Base-by-base conservation (phyloP, 2,113 vertebrate species). In the Spermophilus dauricus region DNA sequence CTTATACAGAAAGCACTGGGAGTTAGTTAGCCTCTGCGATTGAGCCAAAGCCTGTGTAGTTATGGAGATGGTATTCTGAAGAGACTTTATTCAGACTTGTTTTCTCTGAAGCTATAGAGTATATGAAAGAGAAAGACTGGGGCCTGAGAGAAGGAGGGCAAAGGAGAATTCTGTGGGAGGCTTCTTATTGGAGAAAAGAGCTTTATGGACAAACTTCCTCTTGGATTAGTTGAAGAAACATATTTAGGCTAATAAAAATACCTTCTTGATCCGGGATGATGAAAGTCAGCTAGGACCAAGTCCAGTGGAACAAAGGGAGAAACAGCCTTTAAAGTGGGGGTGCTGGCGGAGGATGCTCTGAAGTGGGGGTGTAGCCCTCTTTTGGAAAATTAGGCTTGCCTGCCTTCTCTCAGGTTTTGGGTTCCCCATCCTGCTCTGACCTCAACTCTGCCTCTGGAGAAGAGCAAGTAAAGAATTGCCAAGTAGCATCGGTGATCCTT, bases 121-220 rank as follows among this genome's bases (percentile, higher is more conserved):
- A 37, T 0, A 17, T 89, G 30, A 75, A 4, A 48, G 37, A 80
- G 75, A 45, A 88, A 91, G 51, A n/a, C 8, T 84, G 56, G 17
- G 16, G 16, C 10, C 4, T 18, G 32, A 69, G 42, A 12, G 48
- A 75, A 84, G 18, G 81, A 78, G 28, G 83, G 61, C 34, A 86
- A 73, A 63, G 26, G 18, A 63, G 69, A 63, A 83, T 58, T 80
- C 45, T 87, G 37, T 32, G 37, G 65, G 28, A 63, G 3, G 13
- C 63, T 90, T 93, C 61, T 56, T 58, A 87, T 63, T 80, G 51
- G 76, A 92, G 42, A 86, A 73, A 12, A 69, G 9, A 97, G 45
- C 14, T 24, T 58, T 83, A 17, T 39, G 34, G 76, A 83, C 34
- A 84, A 90, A 26, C 39, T 86, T 7, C 12, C 37, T 26, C 16